phyloP scores from a whole-genome alignment of 2,797 vertebrate species.

The Sebastes variabilis region DNA sequence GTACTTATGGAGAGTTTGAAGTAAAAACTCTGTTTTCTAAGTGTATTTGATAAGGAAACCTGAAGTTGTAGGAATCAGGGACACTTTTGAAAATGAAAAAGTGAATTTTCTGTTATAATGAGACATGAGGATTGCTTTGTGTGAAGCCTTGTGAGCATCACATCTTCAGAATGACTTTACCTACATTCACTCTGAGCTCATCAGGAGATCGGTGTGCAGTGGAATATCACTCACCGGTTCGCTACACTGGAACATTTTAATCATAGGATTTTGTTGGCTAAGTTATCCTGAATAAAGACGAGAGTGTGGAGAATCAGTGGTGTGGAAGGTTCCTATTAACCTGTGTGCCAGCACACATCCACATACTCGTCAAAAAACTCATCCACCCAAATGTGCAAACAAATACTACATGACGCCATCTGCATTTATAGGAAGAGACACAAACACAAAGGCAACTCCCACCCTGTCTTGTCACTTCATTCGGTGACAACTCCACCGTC shows the following conservation, averaged over 20 bases:
- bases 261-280: background rate
- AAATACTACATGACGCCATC: slow-evolving; percentile 7
- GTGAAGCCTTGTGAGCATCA: background rate
- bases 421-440: slow-evolving; percentile 1
- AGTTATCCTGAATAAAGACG: background rate
- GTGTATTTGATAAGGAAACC: background rate
- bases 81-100: background rate
- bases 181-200: background rate
- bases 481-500: slow-evolving; percentile 19
- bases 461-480: slow-evolving; percentile 16
- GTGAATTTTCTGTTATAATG: background rate
- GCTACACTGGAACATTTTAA: background rate
- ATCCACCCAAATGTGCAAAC: slow-evolving; percentile 24
- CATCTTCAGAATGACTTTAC: background rate
- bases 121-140: background rate
- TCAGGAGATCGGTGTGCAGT: background rate
- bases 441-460: slow-evolving; percentile 29
- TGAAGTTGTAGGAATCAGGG: background rate
- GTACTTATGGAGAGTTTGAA: background rate
- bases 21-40: background rate
- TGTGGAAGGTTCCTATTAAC: slow-evolving; percentile 6
- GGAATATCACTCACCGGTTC: background rate
- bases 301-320: background rate
- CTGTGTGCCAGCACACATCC: background rate
- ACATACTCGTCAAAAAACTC: background rate